These are phyloP conservation scores for Patiria pectinifera DNA, from an alignment of 53 echinoderm and acorn worm genomes.

Conservation along the genomic window DNA sequence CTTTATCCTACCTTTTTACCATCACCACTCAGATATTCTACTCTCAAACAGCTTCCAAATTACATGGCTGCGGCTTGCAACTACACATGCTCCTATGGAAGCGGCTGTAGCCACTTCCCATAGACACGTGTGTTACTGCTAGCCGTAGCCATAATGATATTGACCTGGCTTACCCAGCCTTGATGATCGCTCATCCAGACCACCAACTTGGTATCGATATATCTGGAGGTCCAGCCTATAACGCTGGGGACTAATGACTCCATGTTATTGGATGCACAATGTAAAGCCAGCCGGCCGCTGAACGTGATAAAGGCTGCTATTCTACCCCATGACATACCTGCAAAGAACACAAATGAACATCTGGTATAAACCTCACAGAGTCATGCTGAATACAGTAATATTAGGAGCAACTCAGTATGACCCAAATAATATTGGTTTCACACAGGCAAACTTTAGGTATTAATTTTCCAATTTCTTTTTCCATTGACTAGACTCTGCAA, in stretches of 20 bases:
- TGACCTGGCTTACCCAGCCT: constrained; percentile 86
- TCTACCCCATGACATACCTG: constrained; percentile 99
- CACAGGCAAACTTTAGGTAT: too few species aligned
- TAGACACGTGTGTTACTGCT: neutral
- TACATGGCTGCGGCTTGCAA: neutral
- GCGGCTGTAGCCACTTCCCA: neutral
- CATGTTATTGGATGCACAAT: constrained; percentile 94
- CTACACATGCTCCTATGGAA: neutral
- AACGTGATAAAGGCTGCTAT: constrained; percentile 99
- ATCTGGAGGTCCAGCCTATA: constrained; percentile 96
- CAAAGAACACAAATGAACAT: neutral
- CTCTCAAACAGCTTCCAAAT: neutral
- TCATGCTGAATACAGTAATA: too few species aligned
- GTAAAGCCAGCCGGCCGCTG: constrained; percentile 88
- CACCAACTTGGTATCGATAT: constrained; percentile 83
- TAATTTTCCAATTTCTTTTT: too few species aligned
- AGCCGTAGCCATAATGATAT: neutral
- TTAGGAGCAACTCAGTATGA: too few species aligned
- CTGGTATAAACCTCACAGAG: neutral
- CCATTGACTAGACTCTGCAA: too few species aligned
- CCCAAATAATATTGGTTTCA: too few species aligned
- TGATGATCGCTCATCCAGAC: constrained; percentile 94
- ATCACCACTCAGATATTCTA: neutral
- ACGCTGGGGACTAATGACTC: constrained; percentile 93
- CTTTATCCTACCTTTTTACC: too few species aligned